Evolutionary conservation across 1,140 invertebrate genomes (phyloP).

Genomic region (Calliopsis andreniformis): DNA sequence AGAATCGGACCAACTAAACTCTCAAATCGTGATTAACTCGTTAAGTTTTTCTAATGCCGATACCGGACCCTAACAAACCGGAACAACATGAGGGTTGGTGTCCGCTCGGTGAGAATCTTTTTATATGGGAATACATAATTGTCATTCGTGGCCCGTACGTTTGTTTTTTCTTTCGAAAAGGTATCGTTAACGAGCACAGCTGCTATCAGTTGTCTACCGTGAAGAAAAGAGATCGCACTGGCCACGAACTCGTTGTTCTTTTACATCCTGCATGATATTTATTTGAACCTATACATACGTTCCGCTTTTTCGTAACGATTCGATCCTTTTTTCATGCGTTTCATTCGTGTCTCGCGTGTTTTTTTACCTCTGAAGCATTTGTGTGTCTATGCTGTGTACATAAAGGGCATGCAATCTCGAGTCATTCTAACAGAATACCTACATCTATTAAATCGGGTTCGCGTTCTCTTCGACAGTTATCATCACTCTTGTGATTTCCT

Average conservation of each 20-base stretch:
- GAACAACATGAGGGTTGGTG: slow-evolving; percentile 94
- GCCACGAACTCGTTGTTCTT: slow-evolving; percentile 57
- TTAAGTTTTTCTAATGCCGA: slow-evolving; percentile 88
- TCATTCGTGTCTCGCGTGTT: not conserved
- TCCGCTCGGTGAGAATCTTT: slow-evolving; percentile 87
- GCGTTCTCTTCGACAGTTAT: not conserved
- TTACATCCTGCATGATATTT: slow-evolving; percentile 56
- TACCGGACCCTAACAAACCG: slow-evolving; percentile 91
- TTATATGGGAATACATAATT: slow-evolving; percentile 74
- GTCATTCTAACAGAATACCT: not conserved
- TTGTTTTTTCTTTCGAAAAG: too few species aligned
- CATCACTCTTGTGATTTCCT: not conserved
- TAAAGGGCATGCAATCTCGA: slow-evolving; percentile 22
- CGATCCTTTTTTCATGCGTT: not conserved
- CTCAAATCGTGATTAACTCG: slow-evolving; percentile 82
- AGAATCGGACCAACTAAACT: slow-evolving; percentile 43
- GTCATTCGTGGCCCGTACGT: slow-evolving; percentile 67
- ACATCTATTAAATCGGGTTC: not conserved
- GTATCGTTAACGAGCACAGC: too few species aligned
- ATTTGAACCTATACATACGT: slow-evolving; percentile 56
- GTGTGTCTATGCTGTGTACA: not conserved
- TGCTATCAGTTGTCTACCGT: not conserved
- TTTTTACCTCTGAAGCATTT: not conserved
- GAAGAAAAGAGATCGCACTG: not conserved
- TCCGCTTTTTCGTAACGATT: slow-evolving; percentile 34